Evolutionary conservation across 37 sponge, comb jelly and placozoan species (phyloP), one percentile per base, ranked within the genome.

Genomic region (Corticium candelabrum): DNA sequence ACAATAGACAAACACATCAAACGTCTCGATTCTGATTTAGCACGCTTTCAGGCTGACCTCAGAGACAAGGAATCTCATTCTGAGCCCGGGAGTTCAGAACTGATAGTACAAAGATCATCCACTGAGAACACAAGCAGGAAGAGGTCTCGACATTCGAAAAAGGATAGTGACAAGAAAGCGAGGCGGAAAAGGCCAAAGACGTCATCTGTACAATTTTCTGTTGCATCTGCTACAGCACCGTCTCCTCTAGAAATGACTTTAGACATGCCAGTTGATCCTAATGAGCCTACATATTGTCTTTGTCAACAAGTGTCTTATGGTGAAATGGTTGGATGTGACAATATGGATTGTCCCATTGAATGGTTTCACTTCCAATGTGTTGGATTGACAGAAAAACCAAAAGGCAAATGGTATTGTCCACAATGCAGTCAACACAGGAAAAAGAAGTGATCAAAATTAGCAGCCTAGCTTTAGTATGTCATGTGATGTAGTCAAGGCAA

Each of bases 241-340:
- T 76, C 75, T 43, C 41, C 76, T n/a, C 67, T 74, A 2, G 79
- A 76, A 34, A 74, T 57, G 40, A 90, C 88, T 27, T 82, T 96
- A 41, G 99, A 97, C 68, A 97, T 97, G 99, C 94, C 94, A 40
- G 99, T 94, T 34, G 94, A 94, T 70, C 94, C 94, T 30, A 93
- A 94, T 84, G 94, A 94, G 76, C 94, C 94, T 32, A 97, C 94
- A 3, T 94, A 93, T 75, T 94, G 94, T 79, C 57, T 94, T 1
- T 97, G 94, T 80, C 94, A 94, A 72, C 94, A 97, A 78, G 94
- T 94, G 73, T 70, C 73, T 29, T 70, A 70, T 34, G 73, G 73
- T 5, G 73, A 70, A 34, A 70, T 70, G 73, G 21, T 70, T 34
- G 73, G 73, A 29, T 70, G 73, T 34, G 73, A 70, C 73, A 70